phyloP scores from a whole-genome alignment of 1,140 invertebrate genomes.

The Anoplolepis gracilipes region DNA sequence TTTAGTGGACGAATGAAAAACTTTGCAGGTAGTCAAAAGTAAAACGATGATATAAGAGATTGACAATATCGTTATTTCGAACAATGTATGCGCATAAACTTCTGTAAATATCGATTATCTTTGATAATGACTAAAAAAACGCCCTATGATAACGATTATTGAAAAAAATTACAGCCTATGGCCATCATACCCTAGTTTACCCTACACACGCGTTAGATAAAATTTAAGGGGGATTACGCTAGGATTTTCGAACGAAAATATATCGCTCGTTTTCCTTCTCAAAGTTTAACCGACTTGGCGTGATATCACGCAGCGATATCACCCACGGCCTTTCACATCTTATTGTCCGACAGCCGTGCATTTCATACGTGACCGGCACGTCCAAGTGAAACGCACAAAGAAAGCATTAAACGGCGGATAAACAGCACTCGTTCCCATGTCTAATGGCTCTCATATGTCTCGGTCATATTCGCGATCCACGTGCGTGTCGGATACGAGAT shows the following conservation, averaged over 20 bases:
- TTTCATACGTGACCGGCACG: constrained; percentile 58
- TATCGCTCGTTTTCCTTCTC: not conserved
- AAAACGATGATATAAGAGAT: no score
- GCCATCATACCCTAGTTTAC: no score
- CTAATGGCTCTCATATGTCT: constrained; percentile 70
- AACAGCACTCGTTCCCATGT: constrained; percentile 64
- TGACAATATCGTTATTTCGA: no score
- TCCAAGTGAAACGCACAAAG: constrained; percentile 16
- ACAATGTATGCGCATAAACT: no score
- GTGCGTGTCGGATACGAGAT: constrained; percentile 57
- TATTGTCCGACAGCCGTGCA: constrained; percentile 46
- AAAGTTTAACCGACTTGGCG: constrained; percentile 19
- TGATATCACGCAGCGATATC: constrained; percentile 41
- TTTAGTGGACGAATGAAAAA: no score
- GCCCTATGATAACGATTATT: no score
- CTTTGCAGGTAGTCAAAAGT: no score
- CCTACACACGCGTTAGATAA: no score
- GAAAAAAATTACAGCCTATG: no score
- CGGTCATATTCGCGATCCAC: constrained; percentile 67
- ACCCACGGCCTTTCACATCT: constrained; percentile 22
- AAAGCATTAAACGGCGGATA: constrained; percentile 70
- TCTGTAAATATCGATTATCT: no score
- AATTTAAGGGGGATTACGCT: constrained; percentile 9
- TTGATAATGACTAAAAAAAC: no score
- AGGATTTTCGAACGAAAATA: constrained; percentile 4